Conservation (phyloP, 2,888 invertebrate species). For the Rhogogaster chlorosoma region DNA sequence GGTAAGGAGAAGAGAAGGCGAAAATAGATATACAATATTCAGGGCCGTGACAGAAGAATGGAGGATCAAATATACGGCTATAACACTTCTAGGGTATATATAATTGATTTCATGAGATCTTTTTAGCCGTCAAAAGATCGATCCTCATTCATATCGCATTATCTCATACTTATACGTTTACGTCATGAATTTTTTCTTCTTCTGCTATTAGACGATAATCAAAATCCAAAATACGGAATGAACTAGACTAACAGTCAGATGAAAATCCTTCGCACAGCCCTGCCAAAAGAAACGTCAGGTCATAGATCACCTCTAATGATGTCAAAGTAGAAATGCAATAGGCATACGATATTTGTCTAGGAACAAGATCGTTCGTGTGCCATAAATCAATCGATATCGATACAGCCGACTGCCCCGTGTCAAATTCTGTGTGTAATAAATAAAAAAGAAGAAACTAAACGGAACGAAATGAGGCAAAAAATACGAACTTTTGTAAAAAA, state of each 20-base stretch:
- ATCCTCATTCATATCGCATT: neutral
- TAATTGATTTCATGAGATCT: neutral
- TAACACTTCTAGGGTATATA: neutral
- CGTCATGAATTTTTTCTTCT: neutral
- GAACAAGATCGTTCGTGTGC: neutral
- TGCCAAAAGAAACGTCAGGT: neutral
- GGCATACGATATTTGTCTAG: neutral
- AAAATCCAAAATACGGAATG: neutral
- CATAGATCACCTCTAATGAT: constrained; percentile 24
- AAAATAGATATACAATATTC: neutral
- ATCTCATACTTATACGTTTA: neutral
- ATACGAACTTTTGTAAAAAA: too few relatives aligned
- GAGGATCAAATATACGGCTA: neutral
- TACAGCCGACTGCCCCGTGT: neutral
- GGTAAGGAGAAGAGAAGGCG: neutral
- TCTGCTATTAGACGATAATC: neutral
- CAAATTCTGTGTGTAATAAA: neutral
- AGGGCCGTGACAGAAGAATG: neutral
- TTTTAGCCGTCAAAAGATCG: neutral
- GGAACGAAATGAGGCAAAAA: too few relatives aligned
- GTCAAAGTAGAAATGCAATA: neutral
- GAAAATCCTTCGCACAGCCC: neutral
- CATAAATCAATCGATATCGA: neutral
- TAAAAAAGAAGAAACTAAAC: neutral
- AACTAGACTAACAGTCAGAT: neutral